phyloP scores from a whole-genome alignment of 2,797 vertebrate species.

The Artibeus jamaicensis region DNA sequence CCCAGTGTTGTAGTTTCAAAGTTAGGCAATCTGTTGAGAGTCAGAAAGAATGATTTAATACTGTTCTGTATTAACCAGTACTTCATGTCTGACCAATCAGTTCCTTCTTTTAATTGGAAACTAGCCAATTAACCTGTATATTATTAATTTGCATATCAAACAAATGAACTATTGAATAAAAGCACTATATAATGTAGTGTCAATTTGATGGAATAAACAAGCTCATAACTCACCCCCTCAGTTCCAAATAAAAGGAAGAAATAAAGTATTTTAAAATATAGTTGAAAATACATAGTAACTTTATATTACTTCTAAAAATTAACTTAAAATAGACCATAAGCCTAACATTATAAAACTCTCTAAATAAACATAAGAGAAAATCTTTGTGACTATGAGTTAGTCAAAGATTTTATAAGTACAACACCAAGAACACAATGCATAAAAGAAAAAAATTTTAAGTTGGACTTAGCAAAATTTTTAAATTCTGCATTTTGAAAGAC shows the following conservation, averaged over 20 bases:
- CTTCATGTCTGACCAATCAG: slow-evolving; percentile 70
- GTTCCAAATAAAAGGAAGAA: slow-evolving; percentile 11
- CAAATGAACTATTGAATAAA: slow-evolving; percentile 74
- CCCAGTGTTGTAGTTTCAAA: slow-evolving; percentile 49
- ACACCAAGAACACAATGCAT: background rate
- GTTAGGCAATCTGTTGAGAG: slow-evolving; percentile 61
- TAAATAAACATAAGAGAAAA: background rate
- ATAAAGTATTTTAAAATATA: background rate
- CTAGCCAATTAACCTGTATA: slow-evolving; percentile 76
- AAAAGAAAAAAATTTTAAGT: background rate
- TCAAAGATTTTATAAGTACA: background rate
- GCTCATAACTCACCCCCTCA: background rate
- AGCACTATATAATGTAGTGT: slow-evolving; percentile 21
- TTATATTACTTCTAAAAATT: background rate
- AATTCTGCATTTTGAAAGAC: background rate
- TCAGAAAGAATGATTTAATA: slow-evolving; percentile 65
- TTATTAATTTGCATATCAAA: slow-evolving; percentile 78
- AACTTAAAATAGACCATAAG: background rate
- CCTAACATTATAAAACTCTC: background rate
- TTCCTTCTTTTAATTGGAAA: slow-evolving; percentile 74
- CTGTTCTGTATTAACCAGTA: slow-evolving; percentile 67
- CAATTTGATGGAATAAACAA: slow-evolving; percentile 13
- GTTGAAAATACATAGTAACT: background rate
- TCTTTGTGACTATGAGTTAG: background rate
- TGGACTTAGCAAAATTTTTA: background rate